Percentiles rank a stretch among this genome's conserved stretches.
Evolutionary conservation across 2,888 invertebrate genomes (phyloP).

Genomic region (Encarsia formosa): DNA sequence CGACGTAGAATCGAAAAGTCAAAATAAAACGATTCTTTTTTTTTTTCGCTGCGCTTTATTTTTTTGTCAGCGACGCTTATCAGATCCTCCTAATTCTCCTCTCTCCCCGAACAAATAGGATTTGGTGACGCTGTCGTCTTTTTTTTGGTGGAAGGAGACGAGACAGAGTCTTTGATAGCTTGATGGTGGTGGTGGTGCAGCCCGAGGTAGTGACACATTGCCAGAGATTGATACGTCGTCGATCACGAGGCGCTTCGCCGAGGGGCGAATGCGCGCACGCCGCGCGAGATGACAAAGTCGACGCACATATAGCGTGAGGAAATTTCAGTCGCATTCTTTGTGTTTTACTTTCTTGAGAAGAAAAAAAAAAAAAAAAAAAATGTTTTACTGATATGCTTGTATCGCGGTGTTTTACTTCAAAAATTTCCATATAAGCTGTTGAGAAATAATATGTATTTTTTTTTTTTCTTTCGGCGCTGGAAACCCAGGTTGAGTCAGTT

Average conservation of each 20-base stretch:
- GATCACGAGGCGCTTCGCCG: slow-evolving; percentile 10
- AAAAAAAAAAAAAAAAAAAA: not conserved
- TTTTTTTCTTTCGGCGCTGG: no score
- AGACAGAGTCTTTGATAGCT: not conserved
- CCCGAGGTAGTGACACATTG: slow-evolving; percentile 22
- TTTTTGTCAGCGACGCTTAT: slow-evolving; percentile 3
- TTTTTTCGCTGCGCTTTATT: not conserved
- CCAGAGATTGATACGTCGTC: slow-evolving; percentile 26
- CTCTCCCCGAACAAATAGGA: slow-evolving; percentile 18
- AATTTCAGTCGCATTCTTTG: no score
- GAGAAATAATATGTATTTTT: no score
- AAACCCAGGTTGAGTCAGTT: no score
- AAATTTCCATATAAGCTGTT: no score
- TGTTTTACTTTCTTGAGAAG: no score
- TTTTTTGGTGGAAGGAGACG: not conserved
- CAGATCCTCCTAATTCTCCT: slow-evolving; percentile 9
- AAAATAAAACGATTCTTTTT: no score
- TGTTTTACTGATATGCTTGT: not conserved
- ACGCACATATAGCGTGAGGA: no score
- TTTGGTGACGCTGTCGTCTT: slow-evolving; percentile 7
- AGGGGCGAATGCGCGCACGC: no score
- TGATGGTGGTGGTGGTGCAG: not conserved
- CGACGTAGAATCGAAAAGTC: no score
- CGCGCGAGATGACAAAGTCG: no score
- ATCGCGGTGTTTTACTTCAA: no score